phyloP scores from a whole-genome alignment of 2,888 invertebrate genomes.

The Morpho achilles region DNA sequence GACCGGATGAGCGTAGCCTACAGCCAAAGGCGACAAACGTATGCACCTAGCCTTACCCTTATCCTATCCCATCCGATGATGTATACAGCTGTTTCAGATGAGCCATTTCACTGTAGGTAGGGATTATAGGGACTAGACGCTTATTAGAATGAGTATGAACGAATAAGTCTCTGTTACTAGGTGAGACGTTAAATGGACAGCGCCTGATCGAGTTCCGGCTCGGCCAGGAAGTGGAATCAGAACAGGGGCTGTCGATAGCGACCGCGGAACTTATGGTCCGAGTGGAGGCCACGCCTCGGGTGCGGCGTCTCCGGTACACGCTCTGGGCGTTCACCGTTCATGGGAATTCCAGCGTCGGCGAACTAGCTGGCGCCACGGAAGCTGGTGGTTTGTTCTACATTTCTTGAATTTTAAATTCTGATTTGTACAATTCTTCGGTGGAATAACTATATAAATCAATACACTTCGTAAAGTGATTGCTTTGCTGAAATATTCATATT shows the following conservation, averaged over 20 bases:
- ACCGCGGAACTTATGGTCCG: slow-evolving; percentile 91
- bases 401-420: no score
- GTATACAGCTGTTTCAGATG: slow-evolving; percentile 24
- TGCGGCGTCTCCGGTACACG: slow-evolving; percentile 87
- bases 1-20: slow-evolving; percentile 56
- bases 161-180: slow-evolving; percentile 60
- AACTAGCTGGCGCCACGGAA: slow-evolving; percentile 60
- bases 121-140: slow-evolving; percentile 32
- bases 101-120: slow-evolving; percentile 60
- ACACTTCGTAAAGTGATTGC: no score
- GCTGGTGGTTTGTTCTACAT: slow-evolving; percentile 57
- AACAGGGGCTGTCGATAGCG: slow-evolving; percentile 79
- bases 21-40: slow-evolving; percentile 67
- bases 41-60: slow-evolving; percentile 42
- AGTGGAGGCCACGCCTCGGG: slow-evolving; percentile 86
- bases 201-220: slow-evolving; percentile 91
- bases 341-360: slow-evolving; percentile 80
- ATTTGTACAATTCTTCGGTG: no score
- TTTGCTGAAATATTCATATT: no score
- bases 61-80: slow-evolving; percentile 11
- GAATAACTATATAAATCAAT: no score
- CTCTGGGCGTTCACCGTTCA: slow-evolving; percentile 86
- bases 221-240: slow-evolving; percentile 84
- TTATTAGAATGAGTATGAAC: slow-evolving; percentile 17
- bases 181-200: slow-evolving; percentile 90